phyloP scores from a whole-genome alignment of 2,113 vertebrate species.

The Furnarius figulus region DNA sequence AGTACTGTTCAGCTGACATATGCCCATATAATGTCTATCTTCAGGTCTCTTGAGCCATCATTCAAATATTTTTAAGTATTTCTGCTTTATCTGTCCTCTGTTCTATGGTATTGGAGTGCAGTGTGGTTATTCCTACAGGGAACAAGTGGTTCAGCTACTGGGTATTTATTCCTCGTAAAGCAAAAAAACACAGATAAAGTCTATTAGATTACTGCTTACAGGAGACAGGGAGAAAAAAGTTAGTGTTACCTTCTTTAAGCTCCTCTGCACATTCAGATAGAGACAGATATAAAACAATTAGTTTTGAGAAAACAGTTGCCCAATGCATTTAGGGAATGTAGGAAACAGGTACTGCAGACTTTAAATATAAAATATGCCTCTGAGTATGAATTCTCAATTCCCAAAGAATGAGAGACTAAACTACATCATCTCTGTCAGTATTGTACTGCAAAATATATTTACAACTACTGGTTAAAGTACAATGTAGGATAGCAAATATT shows the following conservation, averaged over 20 bases:
- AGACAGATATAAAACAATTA: constrained; percentile 52
- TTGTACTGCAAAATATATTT: not conserved
- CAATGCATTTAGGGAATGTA: not conserved
- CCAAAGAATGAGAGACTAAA: not conserved
- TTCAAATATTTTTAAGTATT: not conserved
- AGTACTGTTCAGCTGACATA: not conserved
- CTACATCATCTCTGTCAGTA: not conserved
- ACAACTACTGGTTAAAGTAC: not conserved
- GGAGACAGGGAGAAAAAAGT: not conserved
- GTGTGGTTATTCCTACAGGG: not conserved
- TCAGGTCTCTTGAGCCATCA: not conserved
- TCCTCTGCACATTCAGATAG: constrained; percentile 80
- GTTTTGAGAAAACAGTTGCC: not conserved
- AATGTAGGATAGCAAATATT: not conserved
- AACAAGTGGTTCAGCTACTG: not conserved
- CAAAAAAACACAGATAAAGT: not conserved
- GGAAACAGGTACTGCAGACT: not conserved
- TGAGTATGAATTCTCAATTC: not conserved
- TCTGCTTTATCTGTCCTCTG: not conserved
- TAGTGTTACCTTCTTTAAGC: constrained; percentile 86
- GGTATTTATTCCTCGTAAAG: not conserved
- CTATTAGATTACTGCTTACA: not conserved
- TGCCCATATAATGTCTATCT: not conserved
- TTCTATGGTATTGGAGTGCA: not conserved
- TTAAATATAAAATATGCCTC: not conserved